phyloP scores from a whole-genome alignment of 2,797 vertebrate genomes.

The Labroides dimidiatus region DNA sequence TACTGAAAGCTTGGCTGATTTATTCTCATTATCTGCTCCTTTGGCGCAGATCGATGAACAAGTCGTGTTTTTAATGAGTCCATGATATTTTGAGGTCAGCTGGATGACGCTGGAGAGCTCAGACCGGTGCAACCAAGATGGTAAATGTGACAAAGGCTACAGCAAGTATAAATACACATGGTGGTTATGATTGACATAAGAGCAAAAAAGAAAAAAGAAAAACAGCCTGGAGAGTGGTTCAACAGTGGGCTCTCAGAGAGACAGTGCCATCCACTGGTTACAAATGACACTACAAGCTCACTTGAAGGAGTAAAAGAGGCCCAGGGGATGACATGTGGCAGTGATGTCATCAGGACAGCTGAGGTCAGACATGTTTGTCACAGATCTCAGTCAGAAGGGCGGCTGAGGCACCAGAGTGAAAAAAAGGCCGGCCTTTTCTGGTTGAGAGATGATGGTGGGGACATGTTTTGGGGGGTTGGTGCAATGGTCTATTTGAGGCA shows the following conservation, averaged over 20 bases:
- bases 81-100: conserved; percentile 51
- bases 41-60: conserved; percentile 17
- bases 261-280: conserved; percentile 70
- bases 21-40: conserved; percentile 49
- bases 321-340: conserved; percentile 18
- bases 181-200: conserved; percentile 46
- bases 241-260: conserved; percentile 39
- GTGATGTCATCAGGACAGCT: conserved; percentile 52
- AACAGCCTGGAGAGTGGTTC: conserved; percentile 9
- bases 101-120: conserved; percentile 21
- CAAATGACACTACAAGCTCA: conserved; percentile 27
- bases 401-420: conserved; percentile 33
- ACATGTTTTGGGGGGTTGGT: neutral
- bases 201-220: conserved; percentile 37
- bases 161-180: conserved; percentile 66
- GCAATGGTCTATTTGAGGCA: conserved; percentile 68
- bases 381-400: conserved; percentile 15
- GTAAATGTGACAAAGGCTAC: conserved; percentile 61
- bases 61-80: conserved; percentile 36
- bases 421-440: conserved; percentile 48
- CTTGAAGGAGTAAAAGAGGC: neutral
- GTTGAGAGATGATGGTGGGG: conserved; percentile 16
- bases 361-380: conserved; percentile 57
- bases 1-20: conserved; percentile 31
- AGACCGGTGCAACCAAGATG: conserved; percentile 33